phyloP scores from a whole-genome alignment of 2,797 vertebrate genomes.

The Poeciliopsis turneri region DNA sequence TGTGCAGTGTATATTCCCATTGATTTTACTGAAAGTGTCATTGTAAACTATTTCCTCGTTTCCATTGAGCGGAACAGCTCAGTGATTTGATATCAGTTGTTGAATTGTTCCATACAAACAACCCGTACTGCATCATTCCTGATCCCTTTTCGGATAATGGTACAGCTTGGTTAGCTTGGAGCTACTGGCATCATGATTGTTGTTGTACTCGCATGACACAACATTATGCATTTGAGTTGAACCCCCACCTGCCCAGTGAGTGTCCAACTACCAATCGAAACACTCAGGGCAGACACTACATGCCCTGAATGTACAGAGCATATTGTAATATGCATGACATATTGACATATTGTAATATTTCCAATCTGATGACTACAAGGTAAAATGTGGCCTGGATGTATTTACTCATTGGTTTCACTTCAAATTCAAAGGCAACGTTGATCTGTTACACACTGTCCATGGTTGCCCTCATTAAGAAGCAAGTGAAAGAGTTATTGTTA shows the following conservation, averaged over 20 bases:
- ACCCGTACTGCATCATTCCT: too few species aligned
- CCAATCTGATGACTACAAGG: background rate
- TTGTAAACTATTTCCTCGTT: too few species aligned
- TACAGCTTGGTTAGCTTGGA: too few species aligned
- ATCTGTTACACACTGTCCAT: background rate
- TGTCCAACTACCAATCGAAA: background rate
- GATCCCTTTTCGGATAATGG: too few species aligned
- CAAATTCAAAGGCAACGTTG: background rate
- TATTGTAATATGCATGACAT: too few species aligned
- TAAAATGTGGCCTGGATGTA: background rate
- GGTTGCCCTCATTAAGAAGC: slow-evolving; percentile 1
- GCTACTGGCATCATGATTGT: background rate
- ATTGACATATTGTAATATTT: background rate
- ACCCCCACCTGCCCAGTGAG: background rate
- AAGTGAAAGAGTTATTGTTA: background rate
- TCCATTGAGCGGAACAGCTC: too few species aligned
- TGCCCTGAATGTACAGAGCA: too few species aligned
- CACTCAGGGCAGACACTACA: background rate
- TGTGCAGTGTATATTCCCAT: too few species aligned
- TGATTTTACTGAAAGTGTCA: too few species aligned
- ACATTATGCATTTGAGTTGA: background rate
- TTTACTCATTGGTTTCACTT: background rate
- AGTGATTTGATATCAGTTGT: too few species aligned
- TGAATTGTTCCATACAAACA: too few species aligned
- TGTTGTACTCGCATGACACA: background rate